These are phyloP conservation scores for Dicrostonyx torquatus DNA, from an alignment of 2,797 vertebrate genomes.

Conservation along the genomic window DNA sequence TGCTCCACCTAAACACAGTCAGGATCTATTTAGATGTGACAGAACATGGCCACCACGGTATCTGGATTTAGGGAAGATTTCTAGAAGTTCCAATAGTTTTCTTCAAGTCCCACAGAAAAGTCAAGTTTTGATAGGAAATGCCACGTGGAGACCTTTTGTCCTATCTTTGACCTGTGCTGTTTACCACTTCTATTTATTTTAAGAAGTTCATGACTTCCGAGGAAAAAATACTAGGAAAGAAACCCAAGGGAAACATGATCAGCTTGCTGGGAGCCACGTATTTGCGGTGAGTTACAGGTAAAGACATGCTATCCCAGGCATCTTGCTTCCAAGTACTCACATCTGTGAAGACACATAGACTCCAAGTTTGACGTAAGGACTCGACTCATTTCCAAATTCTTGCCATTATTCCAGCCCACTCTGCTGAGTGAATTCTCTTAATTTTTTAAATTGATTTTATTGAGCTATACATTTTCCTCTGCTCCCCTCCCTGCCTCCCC, in stretches of 20 bases:
- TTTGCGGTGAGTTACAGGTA: neutral
- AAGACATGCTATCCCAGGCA: neutral
- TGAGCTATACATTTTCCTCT: too few species aligned
- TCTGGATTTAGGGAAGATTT: neutral
- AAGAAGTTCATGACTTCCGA: neutral
- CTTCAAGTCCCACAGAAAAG: constrained; percentile 19
- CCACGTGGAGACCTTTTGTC: neutral
- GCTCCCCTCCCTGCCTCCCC: too few species aligned
- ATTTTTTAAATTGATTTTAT: too few species aligned
- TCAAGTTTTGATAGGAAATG: neutral
- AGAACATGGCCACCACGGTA: neutral
- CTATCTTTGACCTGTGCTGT: neutral
- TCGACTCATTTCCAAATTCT: neutral
- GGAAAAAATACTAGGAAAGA: neutral
- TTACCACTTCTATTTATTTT: constrained; percentile 20
- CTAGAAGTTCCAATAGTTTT: neutral
- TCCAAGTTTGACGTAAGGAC: neutral
- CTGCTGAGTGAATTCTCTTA: neutral
- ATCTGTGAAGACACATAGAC: neutral
- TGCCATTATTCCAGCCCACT: neutral
- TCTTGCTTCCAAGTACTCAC: neutral
- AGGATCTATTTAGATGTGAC: neutral
- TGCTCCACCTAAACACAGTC: neutral
- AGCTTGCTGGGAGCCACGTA: neutral
- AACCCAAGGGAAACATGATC: neutral